A percentile compares a stretch with the other conserved stretches of the same genome.
Evolutionary conservation across 2,797 vertebrate species (phyloP).

Genomic region (Somateria mollissima): DNA sequence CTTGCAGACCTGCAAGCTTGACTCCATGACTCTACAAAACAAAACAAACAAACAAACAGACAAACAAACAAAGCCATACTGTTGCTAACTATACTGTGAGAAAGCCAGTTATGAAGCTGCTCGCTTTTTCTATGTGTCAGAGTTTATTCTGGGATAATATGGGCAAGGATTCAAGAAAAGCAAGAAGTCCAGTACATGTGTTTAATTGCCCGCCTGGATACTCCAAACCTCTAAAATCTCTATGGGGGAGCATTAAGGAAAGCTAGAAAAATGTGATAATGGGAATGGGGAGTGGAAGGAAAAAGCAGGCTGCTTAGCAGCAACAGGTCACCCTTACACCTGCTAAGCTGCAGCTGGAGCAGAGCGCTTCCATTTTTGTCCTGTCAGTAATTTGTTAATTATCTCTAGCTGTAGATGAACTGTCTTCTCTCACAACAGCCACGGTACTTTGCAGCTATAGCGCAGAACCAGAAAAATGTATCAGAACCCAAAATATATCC

Average conservation of each 20-base stretch:
- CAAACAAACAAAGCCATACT: background rate
- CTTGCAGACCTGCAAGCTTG: background rate
- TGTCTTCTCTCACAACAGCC: background rate
- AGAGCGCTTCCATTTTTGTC: background rate
- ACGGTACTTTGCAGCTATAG: background rate
- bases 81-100: background rate
- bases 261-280: background rate
- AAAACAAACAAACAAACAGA: background rate
- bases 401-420: background rate
- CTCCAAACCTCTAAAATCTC: background rate
- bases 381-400: rapidly evolving
- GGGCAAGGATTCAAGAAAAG: constrained; percentile 6
- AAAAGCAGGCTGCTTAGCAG: background rate
- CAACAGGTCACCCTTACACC: background rate
- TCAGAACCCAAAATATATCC: background rate
- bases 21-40: background rate
- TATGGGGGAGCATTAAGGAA: background rate
- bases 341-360: background rate
- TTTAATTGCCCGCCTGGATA: background rate
- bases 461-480: background rate
- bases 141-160: background rate
- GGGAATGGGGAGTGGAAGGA: background rate
- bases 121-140: background rate
- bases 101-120: background rate
- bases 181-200: background rate